These are phyloP conservation scores for Pavo muticus DNA, from an alignment of 2,113 vertebrate genomes.

Conservation along the genomic window DNA sequence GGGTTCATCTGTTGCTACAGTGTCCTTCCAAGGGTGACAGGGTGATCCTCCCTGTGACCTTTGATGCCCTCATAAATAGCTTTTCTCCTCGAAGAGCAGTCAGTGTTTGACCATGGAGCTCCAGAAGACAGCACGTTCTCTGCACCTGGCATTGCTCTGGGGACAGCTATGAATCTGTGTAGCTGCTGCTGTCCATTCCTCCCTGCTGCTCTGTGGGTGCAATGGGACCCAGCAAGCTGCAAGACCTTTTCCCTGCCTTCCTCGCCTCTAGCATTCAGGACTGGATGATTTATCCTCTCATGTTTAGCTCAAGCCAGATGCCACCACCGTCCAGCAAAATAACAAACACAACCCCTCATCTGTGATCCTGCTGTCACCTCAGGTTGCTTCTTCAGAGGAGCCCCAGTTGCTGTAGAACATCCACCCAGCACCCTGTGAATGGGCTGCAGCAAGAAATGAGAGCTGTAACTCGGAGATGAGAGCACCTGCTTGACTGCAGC, in stretches of 20 bases:
- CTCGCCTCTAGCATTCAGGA: neutral
- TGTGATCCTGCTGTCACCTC: neutral
- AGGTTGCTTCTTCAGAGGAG: accelerated
- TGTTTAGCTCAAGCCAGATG: accelerated
- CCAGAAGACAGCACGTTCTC: neutral
- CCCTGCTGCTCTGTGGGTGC: neutral
- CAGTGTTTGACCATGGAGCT: neutral
- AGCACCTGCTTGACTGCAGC: neutral
- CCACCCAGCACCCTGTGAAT: accelerated
- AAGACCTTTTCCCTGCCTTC: neutral
- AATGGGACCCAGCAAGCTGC: neutral
- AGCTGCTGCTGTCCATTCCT: neutral
- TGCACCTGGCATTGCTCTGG: neutral
- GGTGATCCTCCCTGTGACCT: neutral
- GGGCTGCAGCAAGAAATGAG: neutral
- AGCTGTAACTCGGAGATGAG: accelerated
- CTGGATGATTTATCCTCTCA: neutral
- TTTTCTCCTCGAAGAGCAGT: neutral
- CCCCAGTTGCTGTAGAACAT: neutral
- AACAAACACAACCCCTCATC: neutral
- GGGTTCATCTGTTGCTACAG: neutral
- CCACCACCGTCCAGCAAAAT: neutral
- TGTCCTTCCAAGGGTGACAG: neutral
- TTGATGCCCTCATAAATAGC: neutral
- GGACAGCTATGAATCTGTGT: neutral